Percentiles rank a stretch among this genome's conserved stretches.
Evolutionary conservation across 1,140 invertebrate genomes (phyloP).

Genomic region (Bombus impatiens): DNA sequence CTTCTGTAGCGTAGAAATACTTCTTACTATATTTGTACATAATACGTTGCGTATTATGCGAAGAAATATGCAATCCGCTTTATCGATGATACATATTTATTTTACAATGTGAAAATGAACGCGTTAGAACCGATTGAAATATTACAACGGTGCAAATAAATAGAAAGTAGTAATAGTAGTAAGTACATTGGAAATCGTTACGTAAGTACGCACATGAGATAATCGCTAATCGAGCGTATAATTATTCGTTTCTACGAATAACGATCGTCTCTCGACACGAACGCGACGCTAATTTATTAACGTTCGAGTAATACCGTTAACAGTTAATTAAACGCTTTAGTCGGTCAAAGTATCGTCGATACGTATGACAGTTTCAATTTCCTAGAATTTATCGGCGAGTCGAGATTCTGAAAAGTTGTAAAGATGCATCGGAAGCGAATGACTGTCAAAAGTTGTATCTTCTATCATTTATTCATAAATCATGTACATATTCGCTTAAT

Average conservation of each 20-base stretch:
- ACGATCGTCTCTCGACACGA: not conserved
- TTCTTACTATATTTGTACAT: not conserved
- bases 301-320: not conserved
- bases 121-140: no score
- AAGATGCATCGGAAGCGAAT: slow-evolving; percentile 5
- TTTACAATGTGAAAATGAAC: not conserved
- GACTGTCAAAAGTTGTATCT: not conserved
- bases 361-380: no score
- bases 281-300: not conserved
- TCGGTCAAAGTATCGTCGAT: not conserved
- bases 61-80: not conserved
- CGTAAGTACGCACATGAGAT: not conserved
- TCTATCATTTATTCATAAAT: not conserved
- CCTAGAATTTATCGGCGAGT: not conserved
- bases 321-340: no score
- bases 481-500: not conserved
- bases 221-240: not conserved
- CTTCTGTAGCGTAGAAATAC: slow-evolving; percentile 34
- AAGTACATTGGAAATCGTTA: not conserved
- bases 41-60: not conserved
- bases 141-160: not conserved
- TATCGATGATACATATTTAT: no score
- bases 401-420: not conserved
- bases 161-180: not conserved
- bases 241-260: not conserved